phyloP scores from a whole-genome alignment of 2,797 vertebrate species.

The Betta splendens region DNA sequence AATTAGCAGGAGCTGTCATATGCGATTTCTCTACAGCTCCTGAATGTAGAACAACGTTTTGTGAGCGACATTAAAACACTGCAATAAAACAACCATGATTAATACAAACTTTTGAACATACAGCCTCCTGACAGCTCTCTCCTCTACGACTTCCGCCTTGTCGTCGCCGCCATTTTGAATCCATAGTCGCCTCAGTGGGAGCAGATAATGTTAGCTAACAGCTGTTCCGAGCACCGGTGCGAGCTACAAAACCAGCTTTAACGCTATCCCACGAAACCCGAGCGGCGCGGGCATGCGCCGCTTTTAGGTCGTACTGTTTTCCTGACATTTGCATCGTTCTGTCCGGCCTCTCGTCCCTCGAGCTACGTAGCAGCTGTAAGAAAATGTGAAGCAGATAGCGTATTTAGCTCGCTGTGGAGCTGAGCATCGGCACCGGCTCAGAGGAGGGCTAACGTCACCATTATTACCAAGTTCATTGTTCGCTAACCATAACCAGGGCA shows the following conservation, averaged over 20 bases:
- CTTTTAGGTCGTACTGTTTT: background rate
- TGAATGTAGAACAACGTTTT: background rate
- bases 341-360: background rate
- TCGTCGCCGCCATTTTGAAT: conserved; percentile 93
- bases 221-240: conserved; percentile 19
- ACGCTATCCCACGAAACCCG: background rate
- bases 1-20: too few species aligned
- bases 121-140: conserved; percentile 6
- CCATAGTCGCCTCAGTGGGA: conserved; percentile 51
- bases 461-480: conserved; percentile 14
- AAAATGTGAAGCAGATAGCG: conserved; percentile 43
- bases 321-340: background rate
- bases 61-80: background rate
- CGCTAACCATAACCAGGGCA: conserved; percentile 23
- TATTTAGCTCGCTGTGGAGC: conserved; percentile 47
- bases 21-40: too few species aligned
- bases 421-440: conserved; percentile 59
- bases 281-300: background rate
- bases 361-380: conserved; percentile 11
- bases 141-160: conserved; percentile 88
- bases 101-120: conserved; percentile 21
- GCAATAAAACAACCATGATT: background rate
- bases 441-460: conserved; percentile 39
- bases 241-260: background rate
- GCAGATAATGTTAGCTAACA: conserved; percentile 38